Evolutionary conservation across 1,140 invertebrate genomes (phyloP).

Genomic region (Propsilocerus akamusi): DNA sequence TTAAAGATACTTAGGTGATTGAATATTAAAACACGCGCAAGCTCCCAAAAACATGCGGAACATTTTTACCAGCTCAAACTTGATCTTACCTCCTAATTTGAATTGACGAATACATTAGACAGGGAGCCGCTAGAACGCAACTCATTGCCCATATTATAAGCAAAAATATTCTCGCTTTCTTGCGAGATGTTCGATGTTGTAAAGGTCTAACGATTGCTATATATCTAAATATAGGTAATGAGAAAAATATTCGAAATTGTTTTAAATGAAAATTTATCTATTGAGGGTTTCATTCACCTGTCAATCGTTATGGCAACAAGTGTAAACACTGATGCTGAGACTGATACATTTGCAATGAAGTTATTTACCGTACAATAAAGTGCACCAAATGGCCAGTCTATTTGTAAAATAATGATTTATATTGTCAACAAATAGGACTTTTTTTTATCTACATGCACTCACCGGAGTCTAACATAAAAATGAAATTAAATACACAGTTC

Average conservation of each 20-base stretch:
- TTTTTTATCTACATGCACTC: neutral
- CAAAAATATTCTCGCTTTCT: constrained; percentile 55
- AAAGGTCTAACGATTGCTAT: constrained; percentile 82
- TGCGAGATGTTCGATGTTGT: constrained; percentile 62
- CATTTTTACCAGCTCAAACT: too few species aligned
- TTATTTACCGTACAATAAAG: constrained; percentile 73
- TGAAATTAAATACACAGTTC: constrained; percentile 87
- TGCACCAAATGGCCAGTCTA: constrained; percentile 71
- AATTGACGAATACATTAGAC: constrained; percentile 63
- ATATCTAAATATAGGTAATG: constrained; percentile 38
- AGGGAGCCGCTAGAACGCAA: constrained; percentile 57
- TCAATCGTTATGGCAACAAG: constrained; percentile 68
- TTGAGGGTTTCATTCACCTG: constrained; percentile 34
- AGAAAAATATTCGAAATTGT: neutral
- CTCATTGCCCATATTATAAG: constrained; percentile 65
- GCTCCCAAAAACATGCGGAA: too few species aligned
- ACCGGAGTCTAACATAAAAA: constrained; percentile 55
- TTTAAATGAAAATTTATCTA: neutral
- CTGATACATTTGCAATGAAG: constrained; percentile 75
- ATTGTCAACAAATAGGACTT: neutral
- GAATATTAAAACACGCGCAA: too few species aligned
- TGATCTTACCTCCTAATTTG: constrained; percentile 52
- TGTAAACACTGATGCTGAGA: constrained; percentile 79
- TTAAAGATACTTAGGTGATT: too few species aligned
- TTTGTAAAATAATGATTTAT: neutral